Base-by-base conservation (phyloP, 2,797 vertebrate species). In the Melanotaenia boesemani region DNA sequence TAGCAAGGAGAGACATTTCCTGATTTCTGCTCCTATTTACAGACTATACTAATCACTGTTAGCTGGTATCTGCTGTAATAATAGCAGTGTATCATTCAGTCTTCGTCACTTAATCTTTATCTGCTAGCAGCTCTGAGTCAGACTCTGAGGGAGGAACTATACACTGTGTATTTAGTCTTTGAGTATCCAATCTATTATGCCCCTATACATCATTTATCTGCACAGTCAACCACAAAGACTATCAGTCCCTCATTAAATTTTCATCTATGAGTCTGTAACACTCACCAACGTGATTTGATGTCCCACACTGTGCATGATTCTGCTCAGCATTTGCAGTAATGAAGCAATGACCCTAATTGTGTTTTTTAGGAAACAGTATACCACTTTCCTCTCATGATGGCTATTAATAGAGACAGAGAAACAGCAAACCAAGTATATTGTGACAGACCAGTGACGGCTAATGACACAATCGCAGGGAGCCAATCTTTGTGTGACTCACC, bases 51-150 rank as follows among this genome's bases (percentile, higher is more conserved):
- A 46, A 77, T 76, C 58, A 59, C 15, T 77, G 55, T 36, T 28
- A 58, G 61, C 32, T 44, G 66, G 1, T 18, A 22, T 32, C 5
- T 20, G 55, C 54, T 67, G 56, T 39, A 61, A 58, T 67, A 69
- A 72, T 62, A 13, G 37, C 73, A 63, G 39, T 3, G 54, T 58
- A 59, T 82, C 50, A 18, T 64, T 81, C 44, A 18, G n/a, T 39
- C 48, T 15, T 63, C n/a, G 15, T 26, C 26, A 5, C 62, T 57
- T 67, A 24, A 36, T 44, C 50, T 63, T 10, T 36, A 30, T 74
- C 50, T 6, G 20, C 67, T 55, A 36, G 46, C 1, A 65, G 41
- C 65, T 64, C 6, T 9, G 24, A 62, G 15, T 56, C 28, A 55
- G 3, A 71, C 18, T 12, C 5, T 48, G 62, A 61, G 3, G 41